Conservation (phyloP, 2,797 vertebrate species). For the Silurus lanzhouensis region DNA sequence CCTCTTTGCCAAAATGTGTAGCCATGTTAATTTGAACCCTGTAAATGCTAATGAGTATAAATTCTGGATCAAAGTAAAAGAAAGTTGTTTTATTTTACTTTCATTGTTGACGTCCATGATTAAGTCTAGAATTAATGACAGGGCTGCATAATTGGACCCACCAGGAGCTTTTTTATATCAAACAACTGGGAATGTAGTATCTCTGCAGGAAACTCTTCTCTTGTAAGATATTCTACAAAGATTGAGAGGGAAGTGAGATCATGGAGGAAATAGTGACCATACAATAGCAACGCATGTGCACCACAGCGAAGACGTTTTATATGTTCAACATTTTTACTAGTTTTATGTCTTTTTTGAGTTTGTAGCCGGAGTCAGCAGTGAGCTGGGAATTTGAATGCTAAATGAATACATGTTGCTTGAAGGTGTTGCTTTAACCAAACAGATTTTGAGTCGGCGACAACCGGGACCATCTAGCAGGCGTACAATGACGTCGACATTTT, state of each 20-base stretch:
- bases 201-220: neutral
- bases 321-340: neutral
- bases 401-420: neutral
- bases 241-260: neutral
- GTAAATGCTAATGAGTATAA: no score
- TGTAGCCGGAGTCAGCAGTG: neutral
- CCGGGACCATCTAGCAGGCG: no score
- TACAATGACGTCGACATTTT: no score
- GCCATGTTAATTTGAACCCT: no score
- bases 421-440: no score
- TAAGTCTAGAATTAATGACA: neutral
- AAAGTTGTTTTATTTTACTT: no score
- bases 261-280: neutral
- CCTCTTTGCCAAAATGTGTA: neutral
- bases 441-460: no score
- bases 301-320: neutral
- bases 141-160: neutral
- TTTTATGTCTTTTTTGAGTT: neutral
- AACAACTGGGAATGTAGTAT: neutral
- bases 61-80: no score
- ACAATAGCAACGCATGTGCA: neutral
- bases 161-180: neutral
- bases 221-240: neutral
- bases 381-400: neutral
- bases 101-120: neutral